Evolutionary conservation across 2,113 vertebrate species (phyloP), one percentile per base, ranked within the genome.

Genomic region (Eleginops maclovinus): DNA sequence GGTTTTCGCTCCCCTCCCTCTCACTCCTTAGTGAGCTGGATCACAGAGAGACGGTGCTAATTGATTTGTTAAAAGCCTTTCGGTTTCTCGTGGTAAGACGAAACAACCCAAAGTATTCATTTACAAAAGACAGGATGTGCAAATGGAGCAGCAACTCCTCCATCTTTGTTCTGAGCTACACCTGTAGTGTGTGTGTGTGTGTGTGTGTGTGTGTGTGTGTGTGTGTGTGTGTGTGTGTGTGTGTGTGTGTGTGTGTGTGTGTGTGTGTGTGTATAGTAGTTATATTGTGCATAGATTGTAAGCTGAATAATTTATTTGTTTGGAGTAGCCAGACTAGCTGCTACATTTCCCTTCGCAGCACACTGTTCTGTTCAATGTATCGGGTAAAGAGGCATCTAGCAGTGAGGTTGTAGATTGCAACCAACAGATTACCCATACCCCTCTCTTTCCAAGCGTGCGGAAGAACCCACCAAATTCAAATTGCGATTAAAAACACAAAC

Each of bases 41-140:
- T 91, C 88, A 91, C 77, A 80, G 47, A 44, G 58, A 89, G 82
- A 89, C 75, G 66, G 63, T 26, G 58, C 78, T 92, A 92, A 93
- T 92, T 94, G 88, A 93, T 91, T 90, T 87, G 76, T 90, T 89
- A 85, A 90, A 83, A 89, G 72, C 82, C 40, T 41, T 79, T 81
- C 54, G 2, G 66, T 83, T 66, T 62, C 77, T 79, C 22, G 11
- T 70, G 72, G 22, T 47, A 66, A 78, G 43, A 67, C 1, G 9
- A 53, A 79, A 31, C 36, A 47, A 59, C 36, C 24, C 9, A 22
- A 65, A 62, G 43, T 61, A 50, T 79, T 78, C 8, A 24, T 61
- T 44, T 55, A 36, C 28, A 54, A 24, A 72, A 31, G 24, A 47
- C 26, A 59, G n/a, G 28, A 44, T 9, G 9, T 36, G 9, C 4